Conservation (phyloP, 2,113 vertebrate genomes). For the Phrynosoma platyrhinos region DNA sequence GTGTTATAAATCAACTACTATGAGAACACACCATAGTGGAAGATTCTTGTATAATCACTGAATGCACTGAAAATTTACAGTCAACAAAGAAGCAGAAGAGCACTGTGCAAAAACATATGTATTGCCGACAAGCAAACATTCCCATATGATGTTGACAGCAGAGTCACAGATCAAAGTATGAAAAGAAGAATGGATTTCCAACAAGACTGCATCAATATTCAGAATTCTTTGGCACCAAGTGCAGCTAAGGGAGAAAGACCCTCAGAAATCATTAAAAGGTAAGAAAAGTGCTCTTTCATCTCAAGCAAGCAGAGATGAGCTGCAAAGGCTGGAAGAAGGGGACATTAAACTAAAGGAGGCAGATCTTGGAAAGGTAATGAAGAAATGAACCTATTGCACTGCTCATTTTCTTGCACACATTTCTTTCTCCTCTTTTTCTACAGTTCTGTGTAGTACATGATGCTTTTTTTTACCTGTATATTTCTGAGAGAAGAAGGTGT, state of each 20-base stretch:
- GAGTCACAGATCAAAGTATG: background rate
- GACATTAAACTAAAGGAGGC: background rate
- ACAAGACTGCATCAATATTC: background rate
- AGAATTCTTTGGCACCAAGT: background rate
- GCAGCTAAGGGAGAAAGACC: background rate
- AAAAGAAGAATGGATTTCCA: constrained; percentile 7
- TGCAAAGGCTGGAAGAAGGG: too few relatives aligned
- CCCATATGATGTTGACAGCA: background rate
- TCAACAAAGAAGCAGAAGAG: background rate
- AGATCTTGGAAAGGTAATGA: background rate
- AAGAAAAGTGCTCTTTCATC: background rate
- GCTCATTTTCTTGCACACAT: background rate
- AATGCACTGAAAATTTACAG: background rate
- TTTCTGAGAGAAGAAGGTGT: too few relatives aligned
- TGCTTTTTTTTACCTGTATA: background rate
- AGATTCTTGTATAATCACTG: background rate
- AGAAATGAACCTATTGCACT: too few relatives aligned
- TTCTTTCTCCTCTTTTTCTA: background rate
- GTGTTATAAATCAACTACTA: background rate
- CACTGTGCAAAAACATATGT: background rate
- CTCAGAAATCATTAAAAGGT: background rate
- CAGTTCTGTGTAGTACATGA: background rate
- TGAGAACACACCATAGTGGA: background rate
- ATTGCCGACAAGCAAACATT: background rate
- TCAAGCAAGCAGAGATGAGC: background rate